Evolutionary conservation across 30 jellyfish, hydroid and myxozoan genomes (phyloP), one percentile per base, ranked within the genome.

Genomic region (Nemopilema nomurai): DNA sequence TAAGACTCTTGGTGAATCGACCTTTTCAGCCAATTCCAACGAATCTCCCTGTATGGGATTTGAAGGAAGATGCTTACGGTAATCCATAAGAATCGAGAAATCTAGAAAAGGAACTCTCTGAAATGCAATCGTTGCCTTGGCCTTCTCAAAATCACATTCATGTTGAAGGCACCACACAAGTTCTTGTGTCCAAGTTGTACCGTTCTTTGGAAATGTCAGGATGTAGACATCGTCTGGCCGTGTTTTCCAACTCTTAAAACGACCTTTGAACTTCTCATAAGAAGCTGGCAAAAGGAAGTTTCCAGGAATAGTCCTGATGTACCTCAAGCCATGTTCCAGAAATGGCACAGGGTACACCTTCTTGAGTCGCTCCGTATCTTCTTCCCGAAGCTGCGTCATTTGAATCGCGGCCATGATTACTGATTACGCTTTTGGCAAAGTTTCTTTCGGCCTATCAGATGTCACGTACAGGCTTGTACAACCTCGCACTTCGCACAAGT

Each of bases 111-210:
- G 71, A 21, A 49, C 71, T 28, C 73, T 75, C 41, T 30, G 50
- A 28, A 26, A 30, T 6, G 51, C 49, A 3, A 69, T 28, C 23
- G 25, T 41, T 6, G 28, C 13, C n/a, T 49, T 75, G 16, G 49
- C 52, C 49, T 41, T 41, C 25, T 9, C 32, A 49, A 51, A n/a
- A 75, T 75, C 74, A 28, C 71, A 75, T 17, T 41, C 71, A 13
- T 41, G 17, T 13, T 21, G 69, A 26, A 75, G 18, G 9, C 71
- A 33, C 51, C 73, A 33, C 0, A 51, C 71, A 29, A 49, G 71
- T 21, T 75, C 71, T 51, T 49, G 73, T 51, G 85, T 49, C 89
- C 89, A 79, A 29, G 89, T 79, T 29, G 89, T 79, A 25, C 89
- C 89, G 20, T 66, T 79, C 28, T 79, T 79, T 20, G 89, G 80